A percentile compares a stretch with the other conserved stretches of the same genome.
Evolutionary conservation across 2,888 invertebrate species (phyloP).

Genomic region (Leptothorax acervorum): DNA sequence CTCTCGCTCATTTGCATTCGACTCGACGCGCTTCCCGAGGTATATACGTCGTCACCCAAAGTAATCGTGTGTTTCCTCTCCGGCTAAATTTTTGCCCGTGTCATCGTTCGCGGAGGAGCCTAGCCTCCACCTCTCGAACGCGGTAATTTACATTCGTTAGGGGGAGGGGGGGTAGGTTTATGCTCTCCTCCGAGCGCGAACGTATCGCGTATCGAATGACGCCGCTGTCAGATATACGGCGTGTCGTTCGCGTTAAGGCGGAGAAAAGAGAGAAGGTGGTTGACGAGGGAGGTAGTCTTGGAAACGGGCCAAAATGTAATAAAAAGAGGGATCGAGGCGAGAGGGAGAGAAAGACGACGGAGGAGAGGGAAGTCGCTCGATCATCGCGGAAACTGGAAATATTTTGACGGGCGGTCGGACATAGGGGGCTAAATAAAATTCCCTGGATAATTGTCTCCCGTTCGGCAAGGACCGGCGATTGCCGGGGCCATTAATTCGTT

Average conservation of each 20-base stretch:
- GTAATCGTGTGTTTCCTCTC: constrained; percentile 49
- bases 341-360: neutral
- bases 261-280: constrained; percentile 45
- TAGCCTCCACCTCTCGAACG: constrained; percentile 35
- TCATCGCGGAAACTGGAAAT: constrained; percentile 72
- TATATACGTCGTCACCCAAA: constrained; percentile 42
- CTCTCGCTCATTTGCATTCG: constrained; percentile 58
- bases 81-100: constrained; percentile 45
- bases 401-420: constrained; percentile 67
- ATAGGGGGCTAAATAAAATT: constrained; percentile 70
- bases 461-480: constrained; percentile 54
- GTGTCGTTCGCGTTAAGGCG: constrained; percentile 63
- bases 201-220: constrained; percentile 66
- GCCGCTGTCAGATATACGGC: constrained; percentile 69
- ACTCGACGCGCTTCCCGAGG: constrained; percentile 19
- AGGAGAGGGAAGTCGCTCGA: constrained; percentile 61
- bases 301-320: constrained; percentile 62
- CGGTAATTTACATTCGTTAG: constrained; percentile 51
- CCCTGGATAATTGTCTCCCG: constrained; percentile 71
- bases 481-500: constrained; percentile 72
- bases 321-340: neutral
- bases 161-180: neutral
- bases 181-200: constrained; percentile 43
- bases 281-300: constrained; percentile 54
- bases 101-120: constrained; percentile 29